These are phyloP conservation scores for Cynodonichthys magdalenae DNA, from an alignment of 2,797 vertebrate species.

Conservation along the genomic window DNA sequence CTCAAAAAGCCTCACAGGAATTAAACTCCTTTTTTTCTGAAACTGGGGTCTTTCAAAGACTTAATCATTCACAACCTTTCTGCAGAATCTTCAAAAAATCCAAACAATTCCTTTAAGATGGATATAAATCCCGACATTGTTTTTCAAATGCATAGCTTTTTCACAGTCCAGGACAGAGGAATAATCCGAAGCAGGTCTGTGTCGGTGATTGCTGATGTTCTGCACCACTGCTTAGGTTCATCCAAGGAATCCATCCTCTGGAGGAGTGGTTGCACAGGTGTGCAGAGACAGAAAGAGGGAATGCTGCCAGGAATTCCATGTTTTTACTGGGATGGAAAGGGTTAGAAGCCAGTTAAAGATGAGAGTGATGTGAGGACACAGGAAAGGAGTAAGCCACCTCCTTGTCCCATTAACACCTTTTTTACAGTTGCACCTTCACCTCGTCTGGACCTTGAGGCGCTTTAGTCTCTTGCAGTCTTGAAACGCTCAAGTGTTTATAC, in stretches of 20 bases:
- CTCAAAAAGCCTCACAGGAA: too few relatives aligned
- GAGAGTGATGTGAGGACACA: conserved; percentile 38
- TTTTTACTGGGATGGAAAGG: conserved; percentile 29
- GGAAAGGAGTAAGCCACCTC: conserved; percentile 47
- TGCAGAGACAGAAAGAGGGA: conserved; percentile 49
- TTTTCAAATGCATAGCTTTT: conserved; percentile 7
- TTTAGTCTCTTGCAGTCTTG: conserved; percentile 26
- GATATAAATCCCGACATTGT: conserved; percentile 11
- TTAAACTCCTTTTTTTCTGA: too few relatives aligned
- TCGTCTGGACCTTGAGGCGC: conserved; percentile 30
- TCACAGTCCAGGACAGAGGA: conserved; percentile 8
- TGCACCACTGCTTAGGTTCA: conserved; percentile 41
- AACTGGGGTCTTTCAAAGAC: too few relatives aligned
- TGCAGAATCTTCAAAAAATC: too few relatives aligned
- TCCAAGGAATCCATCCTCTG: conserved; percentile 36
- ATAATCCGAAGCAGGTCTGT: conserved; percentile 35
- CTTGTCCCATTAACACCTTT: conserved; percentile 64
- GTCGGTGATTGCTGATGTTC: conserved; percentile 53
- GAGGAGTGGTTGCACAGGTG: conserved; percentile 69
- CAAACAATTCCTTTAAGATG: too few relatives aligned
- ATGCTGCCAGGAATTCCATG: conserved; percentile 52
- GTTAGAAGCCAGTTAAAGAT: conserved; percentile 30
- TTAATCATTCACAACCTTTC: too few relatives aligned
- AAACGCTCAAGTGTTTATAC: conserved; percentile 14
- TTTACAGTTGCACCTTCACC: conserved; percentile 48